phyloP scores from a whole-genome alignment of 2,888 invertebrate species.

The Eulithis prunata region DNA sequence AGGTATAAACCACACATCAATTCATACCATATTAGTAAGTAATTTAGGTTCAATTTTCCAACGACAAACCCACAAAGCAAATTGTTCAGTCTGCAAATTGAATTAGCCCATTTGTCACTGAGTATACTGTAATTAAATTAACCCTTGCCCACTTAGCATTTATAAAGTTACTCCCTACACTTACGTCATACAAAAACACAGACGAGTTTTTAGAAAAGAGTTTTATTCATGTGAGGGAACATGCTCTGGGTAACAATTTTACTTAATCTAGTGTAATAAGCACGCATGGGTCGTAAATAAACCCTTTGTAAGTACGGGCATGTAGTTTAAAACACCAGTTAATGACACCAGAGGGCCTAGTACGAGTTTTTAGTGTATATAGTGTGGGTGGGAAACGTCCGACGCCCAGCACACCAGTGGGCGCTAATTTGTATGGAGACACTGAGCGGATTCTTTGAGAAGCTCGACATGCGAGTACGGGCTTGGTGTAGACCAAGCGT shows the following conservation, averaged over 20 bases:
- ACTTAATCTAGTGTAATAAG: slow-evolving; percentile 24
- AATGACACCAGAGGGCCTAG: no score
- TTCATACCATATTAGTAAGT: slow-evolving; percentile 2
- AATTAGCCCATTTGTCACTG: slow-evolving; percentile 49
- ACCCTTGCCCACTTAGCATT: slow-evolving; percentile 36
- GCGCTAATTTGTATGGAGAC: no score
- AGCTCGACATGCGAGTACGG: no score
- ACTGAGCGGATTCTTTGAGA: no score
- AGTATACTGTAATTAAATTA: slow-evolving; percentile 58
- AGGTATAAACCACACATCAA: slow-evolving; percentile 42
- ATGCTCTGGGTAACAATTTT: slow-evolving; percentile 21
- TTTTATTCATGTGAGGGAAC: slow-evolving; percentile 5
- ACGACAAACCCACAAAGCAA: slow-evolving; percentile 3
- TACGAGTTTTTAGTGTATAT: no score
- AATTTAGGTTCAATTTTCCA: slow-evolving; percentile 24
- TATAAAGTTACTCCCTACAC: slow-evolving; percentile 18
- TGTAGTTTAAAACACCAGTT: no score
- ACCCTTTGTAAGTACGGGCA: slow-evolving; percentile 7
- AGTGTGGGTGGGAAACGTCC: no score
- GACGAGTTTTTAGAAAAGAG: no score
- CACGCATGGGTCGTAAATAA: slow-evolving; percentile 3
- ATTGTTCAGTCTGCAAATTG: slow-evolving; percentile 46
- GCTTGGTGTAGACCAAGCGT: no score
- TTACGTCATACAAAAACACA: background rate
- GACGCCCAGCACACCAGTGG: no score